Conservation (phyloP, 35 echinoderm and acorn worm species). For the Apostichopus californicus region DNA sequence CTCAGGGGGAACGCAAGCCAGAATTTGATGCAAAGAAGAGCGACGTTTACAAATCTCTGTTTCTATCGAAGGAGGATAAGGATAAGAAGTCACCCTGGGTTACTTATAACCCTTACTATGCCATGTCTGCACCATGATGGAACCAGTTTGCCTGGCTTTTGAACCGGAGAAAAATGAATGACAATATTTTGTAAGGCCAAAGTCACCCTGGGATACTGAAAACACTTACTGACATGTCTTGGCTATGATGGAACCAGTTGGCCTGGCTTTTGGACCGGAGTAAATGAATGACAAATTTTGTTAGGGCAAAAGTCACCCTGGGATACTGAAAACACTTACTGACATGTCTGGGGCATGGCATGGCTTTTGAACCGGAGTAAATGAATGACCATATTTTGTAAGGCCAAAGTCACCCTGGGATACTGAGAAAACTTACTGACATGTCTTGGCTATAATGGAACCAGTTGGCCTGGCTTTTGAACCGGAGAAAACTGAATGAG, state of each 20-base stretch:
- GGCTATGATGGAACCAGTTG: conserved; percentile 1
- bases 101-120: conserved; percentile 88
- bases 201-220: conserved; percentile 73
- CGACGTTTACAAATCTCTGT: conserved; percentile 78
- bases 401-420: too few relatives aligned
- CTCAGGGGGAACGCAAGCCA: not conserved
- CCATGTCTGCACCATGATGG: conserved; percentile 66
- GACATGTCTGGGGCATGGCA: too few relatives aligned
- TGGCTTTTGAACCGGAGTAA: too few relatives aligned
- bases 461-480: not conserved
- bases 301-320: not conserved
- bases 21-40: conserved; percentile 77
- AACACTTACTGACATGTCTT: conserved; percentile 84
- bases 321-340: too few relatives aligned
- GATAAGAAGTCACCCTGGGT: conserved; percentile 67
- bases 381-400: too few relatives aligned
- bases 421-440: too few relatives aligned
- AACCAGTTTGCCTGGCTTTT: not conserved
- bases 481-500: too few relatives aligned
- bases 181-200: not conserved
- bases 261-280: too few relatives aligned
- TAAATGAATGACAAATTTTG: too few relatives aligned
- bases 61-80: conserved; percentile 68
- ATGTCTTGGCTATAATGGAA: too few relatives aligned
- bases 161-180: too few relatives aligned